Evolutionary conservation across 2,113 vertebrate species (phyloP).

Genomic region (Nothoprocta perdicaria): DNA sequence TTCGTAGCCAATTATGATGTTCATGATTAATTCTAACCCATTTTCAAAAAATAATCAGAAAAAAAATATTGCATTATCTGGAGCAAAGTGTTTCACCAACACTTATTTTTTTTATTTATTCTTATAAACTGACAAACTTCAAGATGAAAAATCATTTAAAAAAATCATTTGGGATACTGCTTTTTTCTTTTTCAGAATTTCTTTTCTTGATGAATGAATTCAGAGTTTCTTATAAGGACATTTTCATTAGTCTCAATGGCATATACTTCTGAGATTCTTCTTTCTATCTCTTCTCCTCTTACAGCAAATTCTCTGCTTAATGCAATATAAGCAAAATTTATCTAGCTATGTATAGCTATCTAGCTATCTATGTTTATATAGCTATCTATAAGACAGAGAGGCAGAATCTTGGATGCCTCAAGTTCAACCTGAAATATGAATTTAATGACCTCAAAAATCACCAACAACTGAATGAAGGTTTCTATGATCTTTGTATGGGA

Average conservation of each 20-base stretch:
- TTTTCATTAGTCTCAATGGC: neutral
- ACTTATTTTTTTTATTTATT: neutral
- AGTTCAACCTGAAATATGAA: neutral
- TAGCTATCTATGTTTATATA: too few relatives aligned
- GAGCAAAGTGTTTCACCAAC: neutral
- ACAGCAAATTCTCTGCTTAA: neutral
- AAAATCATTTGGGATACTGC: fast-evolving
- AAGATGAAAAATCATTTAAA: neutral
- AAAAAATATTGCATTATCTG: neutral
- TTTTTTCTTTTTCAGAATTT: neutral
- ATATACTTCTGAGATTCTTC: neutral
- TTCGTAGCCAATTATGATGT: neutral
- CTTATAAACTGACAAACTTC: neutral
- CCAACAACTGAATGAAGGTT: neutral
- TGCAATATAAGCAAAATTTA: neutral
- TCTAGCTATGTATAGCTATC: neutral
- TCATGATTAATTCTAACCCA: neutral
- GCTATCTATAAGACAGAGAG: neutral
- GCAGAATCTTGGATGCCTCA: neutral
- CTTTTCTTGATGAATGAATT: neutral
- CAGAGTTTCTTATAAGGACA: neutral
- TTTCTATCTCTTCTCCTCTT: neutral
- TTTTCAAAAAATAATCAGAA: neutral
- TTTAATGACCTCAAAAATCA: neutral
- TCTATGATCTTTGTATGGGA: fast-evolving